phyloP scores from a whole-genome alignment of 2,797 vertebrate species.

The Syngnathus acus region DNA sequence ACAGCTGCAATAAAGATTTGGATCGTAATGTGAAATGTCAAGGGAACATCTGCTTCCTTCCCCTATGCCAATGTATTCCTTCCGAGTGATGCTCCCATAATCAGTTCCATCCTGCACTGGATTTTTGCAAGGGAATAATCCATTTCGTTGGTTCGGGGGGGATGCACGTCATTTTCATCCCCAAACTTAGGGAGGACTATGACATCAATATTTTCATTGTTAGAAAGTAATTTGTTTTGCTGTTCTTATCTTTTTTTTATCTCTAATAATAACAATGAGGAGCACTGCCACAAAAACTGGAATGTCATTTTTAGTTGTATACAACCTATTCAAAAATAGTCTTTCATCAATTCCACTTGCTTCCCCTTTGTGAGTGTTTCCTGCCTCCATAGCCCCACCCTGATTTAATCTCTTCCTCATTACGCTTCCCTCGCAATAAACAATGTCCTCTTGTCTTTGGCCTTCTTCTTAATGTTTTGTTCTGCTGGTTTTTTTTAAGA shows the following conservation, averaged over 20 bases:
- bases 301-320: neutral
- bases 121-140: constrained; percentile 16
- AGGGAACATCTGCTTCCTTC: constrained; percentile 42
- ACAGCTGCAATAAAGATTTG: constrained; percentile 23
- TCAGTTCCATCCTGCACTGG: constrained; percentile 39
- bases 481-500: neutral
- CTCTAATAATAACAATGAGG: too few species aligned
- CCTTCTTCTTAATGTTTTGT: neutral
- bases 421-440: neutral
- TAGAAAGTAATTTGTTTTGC: neutral
- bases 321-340: neutral
- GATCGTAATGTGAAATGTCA: constrained; percentile 37
- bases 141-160: neutral
- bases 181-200: neutral
- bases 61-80: constrained; percentile 28
- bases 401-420: constrained; percentile 8
- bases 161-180: neutral
- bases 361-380: constrained; percentile 1
- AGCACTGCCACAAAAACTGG: neutral
- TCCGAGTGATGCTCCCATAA: constrained; percentile 29
- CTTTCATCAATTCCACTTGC: neutral
- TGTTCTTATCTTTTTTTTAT: too few species aligned
- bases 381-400: neutral
- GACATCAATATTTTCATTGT: neutral
- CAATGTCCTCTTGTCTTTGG: neutral